These are phyloP conservation scores for Sylvia atricapilla DNA, from an alignment of 2,113 vertebrate species.

Conservation along the genomic window DNA sequence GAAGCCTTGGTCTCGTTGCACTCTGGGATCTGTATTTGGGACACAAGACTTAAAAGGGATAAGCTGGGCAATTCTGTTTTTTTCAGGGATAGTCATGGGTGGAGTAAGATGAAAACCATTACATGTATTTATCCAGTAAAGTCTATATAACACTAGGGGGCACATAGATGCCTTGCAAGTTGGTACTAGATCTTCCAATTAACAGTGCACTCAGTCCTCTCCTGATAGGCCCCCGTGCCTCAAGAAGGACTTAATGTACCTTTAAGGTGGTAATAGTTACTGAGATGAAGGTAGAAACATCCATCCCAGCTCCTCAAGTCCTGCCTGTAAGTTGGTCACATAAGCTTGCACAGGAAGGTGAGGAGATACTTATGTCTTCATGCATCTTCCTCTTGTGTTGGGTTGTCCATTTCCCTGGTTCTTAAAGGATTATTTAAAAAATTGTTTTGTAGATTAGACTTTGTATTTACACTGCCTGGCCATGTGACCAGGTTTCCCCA, in stretches of 20 bases:
- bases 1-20: neutral
- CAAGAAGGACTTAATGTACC: neutral
- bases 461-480: neutral
- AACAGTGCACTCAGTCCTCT: neutral
- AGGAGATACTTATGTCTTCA: neutral
- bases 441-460: neutral
- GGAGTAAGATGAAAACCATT: neutral
- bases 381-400: neutral
- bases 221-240: neutral
- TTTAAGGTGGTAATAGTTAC: neutral
- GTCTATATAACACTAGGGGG: neutral
- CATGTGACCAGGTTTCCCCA: neutral
- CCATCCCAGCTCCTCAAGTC: neutral
- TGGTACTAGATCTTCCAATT: neutral
- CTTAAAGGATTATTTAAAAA: neutral
- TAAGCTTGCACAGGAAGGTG: neutral
- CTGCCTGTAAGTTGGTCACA: neutral
- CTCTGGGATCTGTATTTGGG: neutral
- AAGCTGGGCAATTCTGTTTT: neutral
- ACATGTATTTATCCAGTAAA: neutral
- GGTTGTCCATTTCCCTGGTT: neutral
- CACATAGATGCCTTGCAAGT: neutral
- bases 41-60: neutral
- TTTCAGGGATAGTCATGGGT: neutral
- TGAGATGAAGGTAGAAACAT: neutral